Evolutionary conservation across 2,888 invertebrate genomes (phyloP), one percentile per base, ranked within the genome.

Genomic region (Ochropleura leucogaster): DNA sequence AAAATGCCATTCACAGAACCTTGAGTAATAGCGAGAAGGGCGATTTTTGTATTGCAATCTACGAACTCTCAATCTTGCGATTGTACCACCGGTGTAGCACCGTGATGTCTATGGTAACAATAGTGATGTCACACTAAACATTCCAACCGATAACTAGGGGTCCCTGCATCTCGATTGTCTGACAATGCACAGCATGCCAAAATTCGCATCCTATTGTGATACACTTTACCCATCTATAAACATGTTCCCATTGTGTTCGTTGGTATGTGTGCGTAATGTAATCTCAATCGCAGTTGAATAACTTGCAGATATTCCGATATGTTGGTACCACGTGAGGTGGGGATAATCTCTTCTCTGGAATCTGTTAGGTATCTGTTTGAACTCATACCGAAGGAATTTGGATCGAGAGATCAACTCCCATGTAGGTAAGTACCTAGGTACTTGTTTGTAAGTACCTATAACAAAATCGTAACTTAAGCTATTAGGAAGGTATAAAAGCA

Each of bases 231-330:
- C 57, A 57, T 18, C 44, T 51, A 10, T 49, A 62, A 46, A 74
- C 68, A 65, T 42, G 68, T 9, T 44, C 3, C 62, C 12, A 57
- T 47, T 60, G n/a, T 74, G 57, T 68, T 18, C 53, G 42, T 60
- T 12, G 53, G 55, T 20, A 1, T 59, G 76, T 80, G 63, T 67
- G 63, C n/a, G 76, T 68, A 73, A 68, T 20, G 62, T 74, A 72
- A 72, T 67, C 59, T 72, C 63, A 72, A 75, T 82, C 62, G 18
- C 67, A 70, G 82, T 78, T 77, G 80, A 73, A 69, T 69, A 81
- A 49, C 77, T 69, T 49, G 44, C 67, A 60, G 63, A 65, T 81
- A 82, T 72, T 68, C 51, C 40, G 51, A 55, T 60, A 44, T 47
- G 49, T 30, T 30, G 30, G 30, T 64, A 46, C 47, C 62, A 63